Base-by-base conservation (phyloP, 2,888 invertebrate genomes). In the Yponomeuta plumbellus region DNA sequence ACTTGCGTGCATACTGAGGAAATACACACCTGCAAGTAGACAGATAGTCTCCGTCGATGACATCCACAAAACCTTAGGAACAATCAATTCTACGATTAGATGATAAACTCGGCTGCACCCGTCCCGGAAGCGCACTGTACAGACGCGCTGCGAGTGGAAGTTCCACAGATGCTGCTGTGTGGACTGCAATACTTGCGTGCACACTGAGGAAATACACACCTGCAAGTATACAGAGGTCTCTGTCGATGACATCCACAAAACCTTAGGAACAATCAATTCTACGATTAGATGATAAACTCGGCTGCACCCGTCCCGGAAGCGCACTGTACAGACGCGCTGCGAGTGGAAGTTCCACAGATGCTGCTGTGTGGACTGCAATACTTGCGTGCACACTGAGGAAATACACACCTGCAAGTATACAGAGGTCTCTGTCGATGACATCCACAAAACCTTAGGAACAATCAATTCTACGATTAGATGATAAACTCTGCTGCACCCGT, bases 321-420 rank as follows among this genome's bases (percentile, higher is more conserved):
- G 94, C 65, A 94, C 94, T 10, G 88, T 96, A 22, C 94, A 93
- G 68, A 97, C 98, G 80, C 92, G 97, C 39, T 98, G 98, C 86
- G 94, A 96, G 75, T 98, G 98, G 93, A 97, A 97, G 86, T 98
- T 98, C 83, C 97, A 97, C 78, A 98, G 98, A 98, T 98, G 98
- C 88, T 98, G 98, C 86, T 94, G 95, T 74, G 98, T 98, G 64
- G 95, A 97, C 80, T 98, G 98, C 87, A 96, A 97, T 83, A 96
- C 96, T 63, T 98, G 98, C 85, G 93, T 95, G 71, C 94, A 93
- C 76, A 94, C 93, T 74, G 92, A 95, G 70, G 97, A 97, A 81
- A 88, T 96, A 70, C 95, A 97, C 80, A 96, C 97, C 69, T 98
- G 97, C 93, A 97, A 97, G 93, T 97, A 52, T 13, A 34, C 26